These are phyloP conservation scores for Chloropsis cyanopogon DNA, from an alignment of 2,113 vertebrate genomes.

Conservation along the genomic window DNA sequence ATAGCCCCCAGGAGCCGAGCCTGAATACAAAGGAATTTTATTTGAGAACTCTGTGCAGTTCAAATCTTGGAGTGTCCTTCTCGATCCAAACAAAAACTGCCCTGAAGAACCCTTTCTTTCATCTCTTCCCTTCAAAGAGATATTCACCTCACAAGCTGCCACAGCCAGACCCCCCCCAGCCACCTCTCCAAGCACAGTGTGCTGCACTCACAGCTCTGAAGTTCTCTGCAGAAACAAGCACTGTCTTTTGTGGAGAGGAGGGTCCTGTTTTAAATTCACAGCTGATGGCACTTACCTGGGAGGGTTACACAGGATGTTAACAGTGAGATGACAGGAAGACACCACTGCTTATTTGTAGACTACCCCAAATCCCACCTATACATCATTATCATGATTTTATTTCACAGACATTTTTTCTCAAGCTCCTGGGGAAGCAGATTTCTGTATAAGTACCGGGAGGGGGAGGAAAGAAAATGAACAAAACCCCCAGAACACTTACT, in stretches of 20 bases:
- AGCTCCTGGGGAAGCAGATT: background rate
- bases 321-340: background rate
- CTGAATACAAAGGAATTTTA: background rate
- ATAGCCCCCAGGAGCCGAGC: background rate
- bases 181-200: background rate
- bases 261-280: background rate
- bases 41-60: background rate
- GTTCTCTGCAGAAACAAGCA: background rate
- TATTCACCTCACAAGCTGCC: background rate
- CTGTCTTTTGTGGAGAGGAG: background rate
- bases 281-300: background rate
- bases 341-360: background rate
- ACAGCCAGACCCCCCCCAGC: background rate
- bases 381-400: background rate
- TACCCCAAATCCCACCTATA: background rate
- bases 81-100: background rate
- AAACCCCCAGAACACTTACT: constrained; percentile 75
- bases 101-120: background rate
- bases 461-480: background rate
- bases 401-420: background rate
- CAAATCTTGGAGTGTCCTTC: background rate
- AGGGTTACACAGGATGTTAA: background rate
- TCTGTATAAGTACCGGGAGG: background rate
- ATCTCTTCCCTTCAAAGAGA: background rate
- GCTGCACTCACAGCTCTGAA: background rate